Conservation (phyloP, 2,888 invertebrate species). For the Hyposoter dolosus region DNA sequence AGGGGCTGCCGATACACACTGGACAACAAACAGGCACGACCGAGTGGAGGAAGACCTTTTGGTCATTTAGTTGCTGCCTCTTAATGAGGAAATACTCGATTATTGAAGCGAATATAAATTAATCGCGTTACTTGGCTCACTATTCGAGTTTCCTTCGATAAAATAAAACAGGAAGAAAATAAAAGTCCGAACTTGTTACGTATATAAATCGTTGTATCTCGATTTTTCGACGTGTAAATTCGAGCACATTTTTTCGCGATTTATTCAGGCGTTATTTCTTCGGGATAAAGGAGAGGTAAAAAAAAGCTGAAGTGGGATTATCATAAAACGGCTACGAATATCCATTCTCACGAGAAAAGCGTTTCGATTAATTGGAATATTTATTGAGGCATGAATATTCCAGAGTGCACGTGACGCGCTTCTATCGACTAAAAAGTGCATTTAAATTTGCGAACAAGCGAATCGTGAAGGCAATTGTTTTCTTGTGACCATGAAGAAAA, state of each 20-base stretch:
- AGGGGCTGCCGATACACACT: not conserved
- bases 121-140: not conserved
- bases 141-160: not conserved
- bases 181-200: not conserved
- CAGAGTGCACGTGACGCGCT: slow-evolving; percentile 27
- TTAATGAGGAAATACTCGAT: slow-evolving; percentile 65
- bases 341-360: not conserved
- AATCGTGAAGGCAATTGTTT: slow-evolving; percentile 9
- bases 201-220: not conserved
- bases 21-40: slow-evolving; percentile 39
- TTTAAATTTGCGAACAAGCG: slow-evolving; percentile 11
- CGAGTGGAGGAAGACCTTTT: slow-evolving; percentile 29
- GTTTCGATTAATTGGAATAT: slow-evolving; percentile 8
- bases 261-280: not conserved
- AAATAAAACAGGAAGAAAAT: slow-evolving; percentile 11
- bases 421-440: not conserved
- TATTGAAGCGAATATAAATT: slow-evolving; percentile 47
- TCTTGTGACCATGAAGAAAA: slow-evolving; percentile 6
- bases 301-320: not conserved
- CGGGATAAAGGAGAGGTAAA: not conserved
- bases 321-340: not conserved
- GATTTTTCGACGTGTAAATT: not conserved
- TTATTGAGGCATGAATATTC: slow-evolving; percentile 11
- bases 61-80: slow-evolving; percentile 10
- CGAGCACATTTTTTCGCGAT: not conserved